Evolutionary conservation across 2,113 vertebrate species (phyloP), one percentile per base, ranked within the genome.

Genomic region (Tetraodon nigroviridis): DNA sequence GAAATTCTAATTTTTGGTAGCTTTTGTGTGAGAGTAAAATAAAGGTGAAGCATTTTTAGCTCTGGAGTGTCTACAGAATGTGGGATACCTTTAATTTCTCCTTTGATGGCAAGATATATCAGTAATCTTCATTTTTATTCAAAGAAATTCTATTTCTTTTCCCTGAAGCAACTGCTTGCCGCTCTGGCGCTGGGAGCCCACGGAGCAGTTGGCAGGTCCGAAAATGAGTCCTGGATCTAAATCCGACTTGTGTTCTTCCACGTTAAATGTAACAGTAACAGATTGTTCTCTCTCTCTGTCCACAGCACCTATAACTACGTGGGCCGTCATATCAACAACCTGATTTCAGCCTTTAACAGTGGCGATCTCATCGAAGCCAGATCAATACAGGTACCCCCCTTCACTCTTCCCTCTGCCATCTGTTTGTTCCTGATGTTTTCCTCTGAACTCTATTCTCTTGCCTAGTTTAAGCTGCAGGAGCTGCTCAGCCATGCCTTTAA

Each of bases 201-300:
- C 1, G 96, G 94, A 80, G 95, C 93, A 0, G 93, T 97, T 53
- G 97, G 97, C 82, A 99, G 97, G 96, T 98, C 60, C 87, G 74
- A 60, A 16, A 32, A 42, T 40, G 10, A 48, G 56, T 24, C 37
- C 27, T 50, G 40, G 16, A 16, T 52, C n/a, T 59, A 6, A 37
- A 13, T 47, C n/a, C 0, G 11, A 10, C n/a, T 42, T 44, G 5
- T 54, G 19, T 58, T 8, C 18, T 45, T 50, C 29, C 19, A 21
- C 6, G 19, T 21, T 5, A 27, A 15, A 16, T 16, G 29, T 3
- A 21, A 51, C 6, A 1, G 7, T 27, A 54, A 49, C 13, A 44
- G 13, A 51, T 19, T 18, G 19, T 46, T 6, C 12, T 10, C 20
- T 19, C 45, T n/a, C 45, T 47, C 17, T 17, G 7, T 80, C 62